Evolutionary conservation across 2,797 vertebrate species (phyloP), one percentile per base, ranked within the genome.

Genomic region (Diplodus sargus): DNA sequence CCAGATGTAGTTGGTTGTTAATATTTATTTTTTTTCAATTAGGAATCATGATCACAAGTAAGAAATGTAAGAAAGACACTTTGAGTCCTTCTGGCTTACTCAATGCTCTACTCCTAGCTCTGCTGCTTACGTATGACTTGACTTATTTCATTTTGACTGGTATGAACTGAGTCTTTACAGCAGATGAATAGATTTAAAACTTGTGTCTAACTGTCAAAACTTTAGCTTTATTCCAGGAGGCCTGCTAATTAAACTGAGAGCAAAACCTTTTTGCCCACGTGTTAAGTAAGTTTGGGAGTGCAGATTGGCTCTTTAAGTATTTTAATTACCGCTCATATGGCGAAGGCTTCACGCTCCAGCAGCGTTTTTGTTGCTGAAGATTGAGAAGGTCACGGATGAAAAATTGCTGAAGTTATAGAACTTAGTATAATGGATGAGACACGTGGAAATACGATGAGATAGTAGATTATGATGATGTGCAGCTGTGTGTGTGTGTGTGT

Each of bases 251-350:
- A 84, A 86, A 81, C 18, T 25, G 23, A 68, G 49, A 77, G 67
- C 16, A 6, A 79, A 77, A 74, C 49, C 69, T 45, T 67, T 85
- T 70, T 69, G 45, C 75, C 74, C 74, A 34, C 23, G 28, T 81
- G 74, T 81, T 74, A 70, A 80, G 64, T 49, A 54, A 83, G 65
- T 70, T 70, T 47, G 51, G 63, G 45, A 13, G 17, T n/a, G 68
- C 85, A 76, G 80, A 81, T 74, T 61, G 74, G 72, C 53, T 87
- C 72, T 85, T 80, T 84, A 81, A 77, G 65, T 81, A 60, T 86
- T 87, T 83, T 90, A 89, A 92, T 92, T 88, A 91, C 76, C 0
- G n/a, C 76, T 91, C 86, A 69, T 85, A 79, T 86, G 85, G 86
- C 16, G 58, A 54, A 72, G 45, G 43, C 70, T 78, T 87, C 85